Evolutionary conservation across 1,140 invertebrate species (phyloP).

Genomic region (Magallana ariakensis): DNA sequence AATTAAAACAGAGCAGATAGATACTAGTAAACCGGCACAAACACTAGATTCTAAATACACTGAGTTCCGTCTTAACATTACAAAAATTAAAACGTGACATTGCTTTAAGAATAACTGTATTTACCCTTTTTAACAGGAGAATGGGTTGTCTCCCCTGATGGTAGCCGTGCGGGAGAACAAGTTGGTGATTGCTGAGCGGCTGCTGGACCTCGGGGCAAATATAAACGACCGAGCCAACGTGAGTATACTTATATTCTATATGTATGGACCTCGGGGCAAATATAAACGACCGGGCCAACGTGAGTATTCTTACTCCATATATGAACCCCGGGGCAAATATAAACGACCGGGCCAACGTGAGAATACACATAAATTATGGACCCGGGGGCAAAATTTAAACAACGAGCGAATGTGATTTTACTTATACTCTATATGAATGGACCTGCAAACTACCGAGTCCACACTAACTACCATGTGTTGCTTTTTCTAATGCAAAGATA

Average conservation of each 20-base stretch:
- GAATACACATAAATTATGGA: constrained; percentile 82
- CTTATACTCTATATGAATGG: constrained; percentile 79
- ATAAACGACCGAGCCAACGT: constrained; percentile 86
- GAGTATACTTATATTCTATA: background rate
- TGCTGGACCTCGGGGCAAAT: constrained; percentile 95
- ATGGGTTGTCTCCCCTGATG: constrained; percentile 96
- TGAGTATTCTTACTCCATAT: constrained; percentile 49
- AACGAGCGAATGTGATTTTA: constrained; percentile 82
- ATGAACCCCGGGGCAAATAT: constrained; percentile 94
- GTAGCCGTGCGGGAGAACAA: constrained; percentile 96
- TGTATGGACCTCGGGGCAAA: constrained; percentile 92
- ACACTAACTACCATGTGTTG: too few species aligned
- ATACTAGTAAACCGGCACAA: too few species aligned
- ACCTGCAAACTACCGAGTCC: constrained; percentile 81
- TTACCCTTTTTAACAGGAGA: constrained; percentile 83
- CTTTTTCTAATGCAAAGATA: too few species aligned
- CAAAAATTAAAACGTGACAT: too few species aligned
- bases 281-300: constrained; percentile 86
- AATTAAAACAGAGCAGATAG: too few species aligned
- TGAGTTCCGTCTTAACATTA: too few species aligned
- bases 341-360: constrained; percentile 84
- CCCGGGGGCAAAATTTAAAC: constrained; percentile 92
- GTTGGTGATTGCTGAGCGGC: constrained; percentile 91
- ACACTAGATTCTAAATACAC: too few species aligned
- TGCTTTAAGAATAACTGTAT: too few species aligned